Base-by-base conservation (phyloP, 2,888 invertebrate species). In the Cotesia congregata region DNA sequence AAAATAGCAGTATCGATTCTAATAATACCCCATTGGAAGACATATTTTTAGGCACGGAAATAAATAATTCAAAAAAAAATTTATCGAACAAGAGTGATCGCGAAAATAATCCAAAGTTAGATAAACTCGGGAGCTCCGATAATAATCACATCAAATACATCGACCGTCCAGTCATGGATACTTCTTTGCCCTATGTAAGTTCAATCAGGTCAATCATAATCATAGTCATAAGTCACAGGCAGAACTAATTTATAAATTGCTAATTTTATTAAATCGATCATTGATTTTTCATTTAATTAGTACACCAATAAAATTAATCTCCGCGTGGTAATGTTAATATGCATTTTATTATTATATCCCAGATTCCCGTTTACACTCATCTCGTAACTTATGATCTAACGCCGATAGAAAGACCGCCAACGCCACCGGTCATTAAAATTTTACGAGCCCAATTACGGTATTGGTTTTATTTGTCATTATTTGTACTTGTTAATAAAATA, bases 291-390 rank as follows among this genome's bases (percentile, higher is more conserved):
- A 30, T 30, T 30, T 30, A 30, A 30, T 30, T 30, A 3, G 3
- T 30, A 30, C 30, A 30, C 3, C 30, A 30, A 30, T 30, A 30
- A 30, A 30, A 30, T 30, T 30, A 30, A 30, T 30, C 30, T 30
- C 30, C 30, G 30, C 30, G 30, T 30, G 30, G 30, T 4, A 30
- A 50, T 50, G 50, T 50, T 12, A 41, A 7, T 50, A 38, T 61
- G 7, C 1, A 1, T 15, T 68, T 41, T 68, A 17, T 3, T 59
- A 20, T 30, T 30, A 30, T 30, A 72, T 1, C 30, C 9, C 79
- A 94, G 93, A 94, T 94, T 87, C 94, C 95, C 67, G 91, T 95
- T 79, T 95, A 94, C 89, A 87, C 92, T 68, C 94, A 95, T 89
- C 90, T 95, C 77, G 91, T 92, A 82, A 91, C 93, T 84, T 92